These are phyloP conservation scores for Thamnophis sirtalis DNA, from an alignment of 2,113 vertebrate genomes.

Conservation along the genomic window DNA sequence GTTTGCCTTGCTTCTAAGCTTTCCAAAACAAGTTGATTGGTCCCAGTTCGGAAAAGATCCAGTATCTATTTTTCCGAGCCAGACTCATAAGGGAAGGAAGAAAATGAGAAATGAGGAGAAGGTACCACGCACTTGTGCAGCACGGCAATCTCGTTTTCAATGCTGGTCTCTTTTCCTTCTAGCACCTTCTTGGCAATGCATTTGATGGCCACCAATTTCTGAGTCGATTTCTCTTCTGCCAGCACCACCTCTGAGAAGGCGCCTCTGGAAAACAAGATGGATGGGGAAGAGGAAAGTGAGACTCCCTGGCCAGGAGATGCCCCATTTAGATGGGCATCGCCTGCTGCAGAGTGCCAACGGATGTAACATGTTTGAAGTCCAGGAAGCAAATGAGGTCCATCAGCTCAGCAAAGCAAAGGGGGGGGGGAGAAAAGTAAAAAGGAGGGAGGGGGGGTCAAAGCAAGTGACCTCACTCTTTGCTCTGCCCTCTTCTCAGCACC, in stretches of 20 bases:
- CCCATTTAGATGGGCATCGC: neutral
- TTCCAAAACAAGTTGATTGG: neutral
- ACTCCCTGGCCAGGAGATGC: neutral
- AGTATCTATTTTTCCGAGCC: neutral
- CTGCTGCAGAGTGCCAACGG: too few species aligned
- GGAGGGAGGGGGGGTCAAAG: neutral
- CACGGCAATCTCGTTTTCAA: constrained; percentile 97
- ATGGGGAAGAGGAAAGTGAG: neutral
- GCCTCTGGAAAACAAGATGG: constrained; percentile 69
- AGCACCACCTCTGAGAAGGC: constrained; percentile 97
- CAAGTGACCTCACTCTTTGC: neutral
- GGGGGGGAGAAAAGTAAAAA: neutral
- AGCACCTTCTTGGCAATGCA: constrained; percentile 95
- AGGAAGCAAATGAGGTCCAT: neutral
- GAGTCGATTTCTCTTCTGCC: constrained; percentile 88
- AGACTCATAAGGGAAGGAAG: rapidly evolving
- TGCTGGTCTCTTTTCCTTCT: constrained; percentile 94
- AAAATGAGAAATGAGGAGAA: rapidly evolving
- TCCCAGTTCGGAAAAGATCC: neutral
- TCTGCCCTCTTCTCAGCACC: neutral
- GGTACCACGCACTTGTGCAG: constrained; percentile 85
- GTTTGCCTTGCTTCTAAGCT: neutral
- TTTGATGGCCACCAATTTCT: constrained; percentile 92
- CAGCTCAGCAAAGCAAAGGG: neutral
- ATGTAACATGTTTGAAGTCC: neutral